Conservation (phyloP, 2,888 invertebrate species). For the Thymelicus acteon region DNA sequence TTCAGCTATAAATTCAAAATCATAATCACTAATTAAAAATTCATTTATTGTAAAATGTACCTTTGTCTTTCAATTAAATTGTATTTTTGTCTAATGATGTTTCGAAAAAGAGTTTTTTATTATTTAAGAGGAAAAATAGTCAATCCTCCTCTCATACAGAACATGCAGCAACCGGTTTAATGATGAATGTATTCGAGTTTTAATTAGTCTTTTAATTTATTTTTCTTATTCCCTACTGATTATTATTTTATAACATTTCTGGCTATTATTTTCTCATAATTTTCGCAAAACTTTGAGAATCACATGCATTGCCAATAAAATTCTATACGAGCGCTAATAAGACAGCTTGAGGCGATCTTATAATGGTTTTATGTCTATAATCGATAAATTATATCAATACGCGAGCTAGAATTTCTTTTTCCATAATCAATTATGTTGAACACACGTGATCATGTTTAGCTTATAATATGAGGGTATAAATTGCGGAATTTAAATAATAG, state of each 20-base stretch:
- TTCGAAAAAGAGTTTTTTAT: no score
- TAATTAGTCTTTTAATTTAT: no score
- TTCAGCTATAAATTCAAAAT: background rate
- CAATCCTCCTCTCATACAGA: no score
- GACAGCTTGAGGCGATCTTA: conserved; percentile 42
- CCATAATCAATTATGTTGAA: conserved; percentile 34
- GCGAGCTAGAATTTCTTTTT: conserved; percentile 34
- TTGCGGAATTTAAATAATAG: conserved; percentile 29
- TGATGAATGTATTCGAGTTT: no score
- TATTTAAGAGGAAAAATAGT: no score
- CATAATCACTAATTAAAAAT: background rate
- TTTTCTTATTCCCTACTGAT: no score
- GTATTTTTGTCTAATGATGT: no score
- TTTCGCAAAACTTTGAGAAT: conserved; percentile 16
- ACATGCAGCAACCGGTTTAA: no score
- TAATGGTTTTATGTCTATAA: conserved; percentile 41
- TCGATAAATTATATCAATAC: conserved; percentile 45
- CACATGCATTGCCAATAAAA: conserved; percentile 41
- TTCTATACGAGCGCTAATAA: conserved; percentile 45
- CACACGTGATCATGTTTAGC: conserved; percentile 10
- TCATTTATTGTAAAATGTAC: no score
- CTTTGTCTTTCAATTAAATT: no score
- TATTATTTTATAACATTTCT: no score
- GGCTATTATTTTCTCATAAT: no score
- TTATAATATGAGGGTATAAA: conserved; percentile 27